Conservation (phyloP, 2,113 vertebrate genomes). For the Xiphias gladius region DNA sequence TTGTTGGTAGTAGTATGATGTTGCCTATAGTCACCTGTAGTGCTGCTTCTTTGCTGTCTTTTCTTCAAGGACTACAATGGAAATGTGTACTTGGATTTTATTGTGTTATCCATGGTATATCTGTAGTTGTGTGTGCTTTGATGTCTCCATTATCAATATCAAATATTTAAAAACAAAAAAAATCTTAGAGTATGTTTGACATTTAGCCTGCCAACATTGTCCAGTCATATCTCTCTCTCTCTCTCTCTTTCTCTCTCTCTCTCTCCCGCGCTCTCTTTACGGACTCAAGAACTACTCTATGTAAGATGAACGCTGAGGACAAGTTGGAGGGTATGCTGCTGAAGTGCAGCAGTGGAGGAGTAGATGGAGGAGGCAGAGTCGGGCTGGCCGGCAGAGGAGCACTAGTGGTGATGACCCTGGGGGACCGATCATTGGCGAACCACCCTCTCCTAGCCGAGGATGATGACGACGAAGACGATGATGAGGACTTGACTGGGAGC, state of each 20-base stretch:
- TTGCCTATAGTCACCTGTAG: neutral
- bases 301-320: conserved; percentile 97
- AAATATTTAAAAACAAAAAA: neutral
- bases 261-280: no score
- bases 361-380: conserved; percentile 80
- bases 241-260: no score
- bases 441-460: conserved; percentile 91
- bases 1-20: neutral
- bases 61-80: neutral
- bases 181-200: neutral
- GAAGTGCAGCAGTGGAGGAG: conserved; percentile 91
- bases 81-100: neutral
- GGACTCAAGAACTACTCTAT: conserved; percentile 63
- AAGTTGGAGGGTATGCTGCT: conserved; percentile 97
- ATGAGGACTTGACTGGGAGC: conserved; percentile 89
- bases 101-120: neutral
- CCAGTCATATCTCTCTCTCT: neutral
- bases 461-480: conserved; percentile 78
- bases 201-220: neutral
- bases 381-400: conserved; percentile 74
- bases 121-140: neutral
- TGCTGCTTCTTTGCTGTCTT: neutral
- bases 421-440: conserved; percentile 91
- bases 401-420: conserved; percentile 89
- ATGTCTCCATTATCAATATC: neutral